Evolutionary conservation across 2,797 vertebrate genomes (phyloP).

Genomic region (Serranus cabrilla): DNA sequence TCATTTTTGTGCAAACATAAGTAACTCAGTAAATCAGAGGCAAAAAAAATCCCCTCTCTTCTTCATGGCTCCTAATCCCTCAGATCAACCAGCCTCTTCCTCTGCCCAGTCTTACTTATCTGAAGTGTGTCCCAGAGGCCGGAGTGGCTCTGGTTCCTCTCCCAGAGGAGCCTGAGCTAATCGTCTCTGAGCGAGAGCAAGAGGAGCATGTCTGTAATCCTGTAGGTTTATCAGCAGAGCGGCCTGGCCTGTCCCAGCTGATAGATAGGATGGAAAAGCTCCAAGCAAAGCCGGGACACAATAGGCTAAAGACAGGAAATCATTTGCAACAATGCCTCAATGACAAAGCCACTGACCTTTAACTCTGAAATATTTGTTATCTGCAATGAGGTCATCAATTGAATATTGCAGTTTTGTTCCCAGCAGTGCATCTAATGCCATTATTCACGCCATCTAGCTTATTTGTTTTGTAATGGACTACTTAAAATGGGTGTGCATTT

Average conservation of each 20-base stretch:
- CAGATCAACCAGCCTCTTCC: conserved; percentile 60
- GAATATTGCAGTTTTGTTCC: conserved; percentile 50
- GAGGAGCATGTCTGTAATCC: conserved; percentile 82
- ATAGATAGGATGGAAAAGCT: conserved; percentile 69
- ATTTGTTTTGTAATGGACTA: conserved; percentile 67
- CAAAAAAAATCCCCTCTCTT: conserved; percentile 30
- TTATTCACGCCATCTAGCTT: conserved; percentile 58
- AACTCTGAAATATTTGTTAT: conserved; percentile 60
- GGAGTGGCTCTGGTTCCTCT: conserved; percentile 82
- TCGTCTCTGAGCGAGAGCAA: conserved; percentile 67
- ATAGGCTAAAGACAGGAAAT: conserved; percentile 62
- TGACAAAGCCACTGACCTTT: conserved; percentile 74
- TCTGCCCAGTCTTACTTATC: conserved; percentile 67
- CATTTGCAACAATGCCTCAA: conserved; percentile 67
- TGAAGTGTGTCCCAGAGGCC: conserved; percentile 76
- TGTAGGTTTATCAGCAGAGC: conserved; percentile 82
- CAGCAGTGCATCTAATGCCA: conserved; percentile 40
- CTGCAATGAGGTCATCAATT: conserved; percentile 61
- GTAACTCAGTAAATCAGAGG: conserved; percentile 34
- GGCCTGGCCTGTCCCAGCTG: conserved; percentile 60
- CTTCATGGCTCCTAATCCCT: conserved; percentile 61
- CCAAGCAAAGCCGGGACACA: conserved; percentile 55
- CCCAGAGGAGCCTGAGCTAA: conserved; percentile 79
- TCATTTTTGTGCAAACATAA: not conserved
- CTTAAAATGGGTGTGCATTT: conserved; percentile 53